These are phyloP conservation scores for Urocolius indicus DNA, from an alignment of 2,113 vertebrate species.

Conservation along the genomic window DNA sequence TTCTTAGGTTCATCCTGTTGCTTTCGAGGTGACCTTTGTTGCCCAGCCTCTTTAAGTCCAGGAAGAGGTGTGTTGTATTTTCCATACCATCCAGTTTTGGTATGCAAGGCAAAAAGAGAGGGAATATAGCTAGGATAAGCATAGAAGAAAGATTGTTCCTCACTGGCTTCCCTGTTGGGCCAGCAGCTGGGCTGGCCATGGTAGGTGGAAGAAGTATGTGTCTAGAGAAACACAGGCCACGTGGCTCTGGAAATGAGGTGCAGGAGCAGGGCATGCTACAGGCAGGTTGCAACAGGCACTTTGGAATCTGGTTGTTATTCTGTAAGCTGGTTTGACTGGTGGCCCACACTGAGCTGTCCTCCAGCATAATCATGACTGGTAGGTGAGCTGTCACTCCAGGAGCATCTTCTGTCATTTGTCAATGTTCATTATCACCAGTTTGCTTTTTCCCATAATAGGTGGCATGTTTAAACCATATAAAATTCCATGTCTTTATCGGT, in stretches of 20 bases:
- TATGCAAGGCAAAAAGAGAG: neutral
- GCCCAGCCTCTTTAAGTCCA: neutral
- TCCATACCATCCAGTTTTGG: neutral
- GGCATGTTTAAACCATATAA: neutral
- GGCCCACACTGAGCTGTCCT: neutral
- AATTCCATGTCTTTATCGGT: neutral
- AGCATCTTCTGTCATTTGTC: neutral
- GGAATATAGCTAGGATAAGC: neutral
- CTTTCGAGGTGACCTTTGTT: neutral
- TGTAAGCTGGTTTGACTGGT: constrained; percentile 51
- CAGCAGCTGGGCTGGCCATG: neutral
- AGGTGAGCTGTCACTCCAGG: neutral
- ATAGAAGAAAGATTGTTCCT: neutral
- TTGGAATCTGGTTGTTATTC: constrained; percentile 8
- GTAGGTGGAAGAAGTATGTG: neutral
- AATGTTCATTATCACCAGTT: neutral
- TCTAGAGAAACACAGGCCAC: neutral
- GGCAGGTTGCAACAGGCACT: constrained; percentile 32
- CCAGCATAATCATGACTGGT: neutral
- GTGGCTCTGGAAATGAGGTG: neutral
- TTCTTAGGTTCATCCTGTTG: neutral
- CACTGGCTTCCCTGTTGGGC: neutral
- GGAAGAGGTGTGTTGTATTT: neutral
- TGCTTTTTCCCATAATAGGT: neutral
- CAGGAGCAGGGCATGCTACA: constrained; percentile 6